Base-by-base conservation (phyloP, 2,113 vertebrate species). In the Eurystomus gularis region DNA sequence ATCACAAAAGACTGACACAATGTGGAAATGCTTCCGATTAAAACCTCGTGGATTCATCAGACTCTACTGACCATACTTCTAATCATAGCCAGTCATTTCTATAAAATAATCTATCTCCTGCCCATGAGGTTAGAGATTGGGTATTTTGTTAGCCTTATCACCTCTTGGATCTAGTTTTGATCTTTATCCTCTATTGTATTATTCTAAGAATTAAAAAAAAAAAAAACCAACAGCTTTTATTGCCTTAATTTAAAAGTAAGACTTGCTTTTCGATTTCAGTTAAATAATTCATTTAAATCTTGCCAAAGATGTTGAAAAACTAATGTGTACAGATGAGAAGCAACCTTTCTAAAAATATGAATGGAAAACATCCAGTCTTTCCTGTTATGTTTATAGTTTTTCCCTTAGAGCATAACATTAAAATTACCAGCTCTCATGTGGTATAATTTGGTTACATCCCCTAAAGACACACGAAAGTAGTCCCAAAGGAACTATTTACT, bases 301-400 rank as follows among this genome's bases (percentile, higher is more conserved):
- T 86, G 71, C 51, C 85, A 92, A 62, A 92, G 68, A 94, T 78
- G 60, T 52, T 86, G 90, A 92, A 95, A 91, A 97, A 86, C 51
- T 90, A 86, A 95, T 83, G 65, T 55, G 82, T 79, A 78, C 64
- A 81, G 85, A 93, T 94, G 93, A 96, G 95, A 94, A 92, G 64
- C 76, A 93, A 96, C 80, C 80, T 79, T 93, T 84, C 90, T 92
- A 97, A 97, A 96, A 95, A 93, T 93, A 95, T 49, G 86, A 94
- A 96, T 93, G 92, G 85, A 84, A 96, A 96, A 90, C 80, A 96
- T 96, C 94, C 90, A 92, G 92, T 96, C 90, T 92, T 97, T 97
- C 95, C 80, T 95, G 96, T 96, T 93, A 95, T 92, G 90, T 94
- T 96, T 97, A 96, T 93, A 88, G 57, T 58, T 93, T 93, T 90